Evolutionary conservation across 2,113 vertebrate genomes (phyloP).

Genomic region (Ciconia maguari): DNA sequence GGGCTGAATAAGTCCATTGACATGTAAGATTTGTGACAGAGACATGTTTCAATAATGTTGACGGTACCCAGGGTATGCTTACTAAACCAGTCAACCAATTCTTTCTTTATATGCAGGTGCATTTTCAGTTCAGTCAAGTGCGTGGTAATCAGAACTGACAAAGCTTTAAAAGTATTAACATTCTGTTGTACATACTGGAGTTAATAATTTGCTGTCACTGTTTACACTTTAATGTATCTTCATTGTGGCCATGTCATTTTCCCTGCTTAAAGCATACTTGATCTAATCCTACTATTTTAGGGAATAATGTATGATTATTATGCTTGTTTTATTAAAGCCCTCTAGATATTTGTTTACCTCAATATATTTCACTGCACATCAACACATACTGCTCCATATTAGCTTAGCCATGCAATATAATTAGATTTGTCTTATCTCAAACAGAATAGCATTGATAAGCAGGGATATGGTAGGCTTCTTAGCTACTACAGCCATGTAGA

Average conservation of each 20-base stretch:
- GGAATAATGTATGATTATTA: neutral
- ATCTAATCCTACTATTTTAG: neutral
- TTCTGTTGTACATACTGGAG: neutral
- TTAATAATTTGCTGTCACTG: neutral
- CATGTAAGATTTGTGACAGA: neutral
- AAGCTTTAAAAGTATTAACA: neutral
- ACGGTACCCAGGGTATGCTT: neutral
- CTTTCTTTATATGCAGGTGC: neutral
- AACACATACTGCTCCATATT: neutral
- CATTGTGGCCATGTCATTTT: neutral
- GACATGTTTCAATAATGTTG: neutral
- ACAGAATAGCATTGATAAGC: neutral
- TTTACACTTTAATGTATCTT: neutral
- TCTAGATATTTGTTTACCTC: neutral
- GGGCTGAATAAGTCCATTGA: neutral
- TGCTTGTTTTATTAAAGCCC: neutral
- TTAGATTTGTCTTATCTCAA: neutral
- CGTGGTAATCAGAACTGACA: neutral
- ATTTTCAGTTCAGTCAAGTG: neutral
- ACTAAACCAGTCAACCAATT: neutral
- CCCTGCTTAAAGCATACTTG: neutral
- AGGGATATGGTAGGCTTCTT: neutral
- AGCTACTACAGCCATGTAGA: neutral
- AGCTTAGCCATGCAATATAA: neutral
- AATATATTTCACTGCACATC: neutral